Conservation (phyloP, 2,797 vertebrate genomes). For the Pangasius mekongensis region DNA sequence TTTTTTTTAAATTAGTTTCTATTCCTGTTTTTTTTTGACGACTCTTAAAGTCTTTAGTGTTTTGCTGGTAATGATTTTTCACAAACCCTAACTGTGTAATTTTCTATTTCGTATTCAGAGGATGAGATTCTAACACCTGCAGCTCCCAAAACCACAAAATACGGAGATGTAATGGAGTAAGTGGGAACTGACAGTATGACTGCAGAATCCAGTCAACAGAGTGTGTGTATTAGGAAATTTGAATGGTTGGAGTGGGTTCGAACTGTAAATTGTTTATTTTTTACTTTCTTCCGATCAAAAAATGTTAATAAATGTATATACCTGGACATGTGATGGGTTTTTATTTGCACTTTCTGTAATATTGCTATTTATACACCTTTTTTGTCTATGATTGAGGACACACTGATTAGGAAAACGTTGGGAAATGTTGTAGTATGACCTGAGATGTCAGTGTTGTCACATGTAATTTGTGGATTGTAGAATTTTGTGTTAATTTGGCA, state of each 20-base stretch:
- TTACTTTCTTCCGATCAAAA: background rate
- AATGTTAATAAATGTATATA: conserved; percentile 16
- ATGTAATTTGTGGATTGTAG: background rate
- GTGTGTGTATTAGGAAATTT: background rate
- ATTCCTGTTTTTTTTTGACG: background rate
- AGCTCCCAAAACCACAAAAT: conserved; percentile 67
- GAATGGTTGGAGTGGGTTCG: background rate
- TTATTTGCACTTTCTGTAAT: background rate
- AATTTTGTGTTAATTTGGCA: background rate
- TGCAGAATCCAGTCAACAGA: background rate
- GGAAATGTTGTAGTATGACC: background rate
- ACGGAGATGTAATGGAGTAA: conserved; percentile 77
- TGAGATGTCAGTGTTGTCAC: background rate
- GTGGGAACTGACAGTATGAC: background rate
- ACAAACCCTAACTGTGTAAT: background rate
- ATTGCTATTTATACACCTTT: background rate
- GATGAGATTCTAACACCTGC: conserved; percentile 52
- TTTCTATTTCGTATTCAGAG: conserved; percentile 38
- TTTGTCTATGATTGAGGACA: background rate
- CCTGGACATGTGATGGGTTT: background rate
- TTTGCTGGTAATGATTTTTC: background rate
- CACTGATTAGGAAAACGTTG: background rate
- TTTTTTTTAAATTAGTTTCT: background rate
- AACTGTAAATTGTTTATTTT: background rate
- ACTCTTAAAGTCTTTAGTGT: background rate